Evolutionary conservation across 2,888 invertebrate genomes (phyloP), one percentile per base, ranked within the genome.

Genomic region (Dexiosoma caninum): DNA sequence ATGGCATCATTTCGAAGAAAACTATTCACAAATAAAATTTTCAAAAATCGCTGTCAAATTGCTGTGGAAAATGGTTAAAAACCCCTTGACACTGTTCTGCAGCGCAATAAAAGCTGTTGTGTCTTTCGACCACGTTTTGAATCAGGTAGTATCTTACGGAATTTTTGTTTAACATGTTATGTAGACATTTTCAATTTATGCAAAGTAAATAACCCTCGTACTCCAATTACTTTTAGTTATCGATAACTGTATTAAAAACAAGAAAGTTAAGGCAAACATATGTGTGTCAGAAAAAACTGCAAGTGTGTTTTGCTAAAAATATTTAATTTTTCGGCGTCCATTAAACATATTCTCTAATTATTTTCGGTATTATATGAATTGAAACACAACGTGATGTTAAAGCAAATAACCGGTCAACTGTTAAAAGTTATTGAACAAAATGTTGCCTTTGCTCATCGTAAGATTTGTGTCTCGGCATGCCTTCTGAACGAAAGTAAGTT

Each of bases 391-490:
- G 42, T 40, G 30, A 82, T 82, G 82, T 60, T 82, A 0, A 67
- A 77, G 27, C 77, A 74, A 55, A n/a, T 80, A 19, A 53, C 69
- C 6, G 49, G 32, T 53, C 79, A 77, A 60, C 37, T 82, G n/a
- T 72, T 32, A 16, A 76, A 69, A 72, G 32, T 64, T 46, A 35
- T 42, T 7, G 82, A 79, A 14, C 10, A 37, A 10, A 78, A 59
- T 40, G 51, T 57, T 49, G 44, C 30, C 10, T 12, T 40, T 40
- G 46, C n/a, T n/a, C 46, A 55, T 0, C 49, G 78, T 5, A 66
- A 66, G 19, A 71, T 81, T 55, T 75, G 23, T 3, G 35, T 10
- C 6, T 42, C 70, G 2, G 35, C 64, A n/a, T 55, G 74, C 35
- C 35, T 82, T 40, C 32, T 37, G 9, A 67, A 72, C 10, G 62